Conservation (phyloP, 2,113 vertebrate species). For the Redunca redunca region DNA sequence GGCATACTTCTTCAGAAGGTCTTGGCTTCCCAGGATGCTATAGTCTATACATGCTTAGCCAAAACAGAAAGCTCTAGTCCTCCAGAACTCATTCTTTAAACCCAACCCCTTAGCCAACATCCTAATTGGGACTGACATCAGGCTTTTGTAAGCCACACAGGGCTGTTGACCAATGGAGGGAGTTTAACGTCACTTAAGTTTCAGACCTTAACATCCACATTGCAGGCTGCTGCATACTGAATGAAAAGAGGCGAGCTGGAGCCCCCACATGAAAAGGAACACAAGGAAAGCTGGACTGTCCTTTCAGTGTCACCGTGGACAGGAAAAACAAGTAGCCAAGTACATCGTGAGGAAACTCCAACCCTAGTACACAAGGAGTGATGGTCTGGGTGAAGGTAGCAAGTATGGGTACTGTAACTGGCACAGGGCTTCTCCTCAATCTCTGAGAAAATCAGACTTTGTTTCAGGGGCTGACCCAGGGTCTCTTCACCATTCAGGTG, state of each 20-base stretch:
- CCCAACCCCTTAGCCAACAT: neutral
- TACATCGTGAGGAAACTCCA: neutral
- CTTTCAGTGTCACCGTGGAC: neutral
- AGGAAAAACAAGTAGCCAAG: neutral
- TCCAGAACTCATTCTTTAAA: neutral
- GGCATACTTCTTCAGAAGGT: neutral
- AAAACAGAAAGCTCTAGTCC: neutral
- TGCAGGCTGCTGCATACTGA: neutral
- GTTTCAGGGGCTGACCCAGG: neutral
- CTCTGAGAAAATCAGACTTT: neutral
- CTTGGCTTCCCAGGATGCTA: neutral
- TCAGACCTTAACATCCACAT: neutral
- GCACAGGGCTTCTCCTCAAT: neutral
- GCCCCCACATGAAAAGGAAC: neutral
- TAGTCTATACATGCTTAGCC: neutral
- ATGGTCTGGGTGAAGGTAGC: neutral
- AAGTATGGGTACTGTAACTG: neutral
- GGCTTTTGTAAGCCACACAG: neutral
- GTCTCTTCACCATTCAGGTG: neutral
- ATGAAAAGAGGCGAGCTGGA: neutral
- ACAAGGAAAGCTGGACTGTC: neutral
- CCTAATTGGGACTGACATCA: neutral
- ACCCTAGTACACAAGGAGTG: neutral
- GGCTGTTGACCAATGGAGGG: neutral
- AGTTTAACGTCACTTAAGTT: neutral